phyloP scores from a whole-genome alignment of 2,888 invertebrate genomes.

The Andrena fulva region DNA sequence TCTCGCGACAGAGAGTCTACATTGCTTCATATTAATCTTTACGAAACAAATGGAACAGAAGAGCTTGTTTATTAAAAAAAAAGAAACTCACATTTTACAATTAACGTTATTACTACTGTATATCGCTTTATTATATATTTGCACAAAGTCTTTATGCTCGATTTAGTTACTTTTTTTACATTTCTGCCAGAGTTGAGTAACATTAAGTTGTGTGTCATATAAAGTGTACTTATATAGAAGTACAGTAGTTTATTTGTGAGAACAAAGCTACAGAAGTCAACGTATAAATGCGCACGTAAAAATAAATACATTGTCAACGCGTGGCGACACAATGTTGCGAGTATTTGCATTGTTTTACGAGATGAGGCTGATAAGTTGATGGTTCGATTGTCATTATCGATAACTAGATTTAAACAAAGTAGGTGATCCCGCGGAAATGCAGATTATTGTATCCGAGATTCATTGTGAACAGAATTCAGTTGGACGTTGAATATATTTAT shows the following conservation, averaged over 20 bases:
- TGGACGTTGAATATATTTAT: constrained; percentile 10
- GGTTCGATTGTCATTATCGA: constrained; percentile 3
- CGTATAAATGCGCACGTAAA: constrained; percentile 45
- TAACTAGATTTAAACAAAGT: background rate
- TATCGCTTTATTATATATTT: constrained; percentile 23
- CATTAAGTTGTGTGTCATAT: background rate
- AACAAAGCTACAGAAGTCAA: constrained; percentile 47
- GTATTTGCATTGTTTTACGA: constrained; percentile 22
- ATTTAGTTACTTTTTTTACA: constrained; percentile 4
- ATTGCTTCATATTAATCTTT: background rate
- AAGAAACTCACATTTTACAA: background rate
- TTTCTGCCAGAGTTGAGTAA: background rate
- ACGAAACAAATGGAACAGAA: background rate
- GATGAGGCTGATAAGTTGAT: constrained; percentile 25
- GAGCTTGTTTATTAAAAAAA: background rate
- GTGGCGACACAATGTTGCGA: constrained; percentile 19
- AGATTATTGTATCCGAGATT: constrained; percentile 11
- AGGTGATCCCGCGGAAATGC: constrained; percentile 8
- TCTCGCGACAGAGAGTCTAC: constrained; percentile 5
- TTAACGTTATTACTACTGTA: background rate
- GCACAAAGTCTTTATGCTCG: constrained; percentile 26
- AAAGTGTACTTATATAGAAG: constrained; percentile 19
- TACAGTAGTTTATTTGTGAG: constrained; percentile 29
- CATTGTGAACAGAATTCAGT: background rate
- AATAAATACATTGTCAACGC: constrained; percentile 35